phyloP scores from a whole-genome alignment of 2,888 invertebrate species.

The Caenorhabditis sp. region DNA sequence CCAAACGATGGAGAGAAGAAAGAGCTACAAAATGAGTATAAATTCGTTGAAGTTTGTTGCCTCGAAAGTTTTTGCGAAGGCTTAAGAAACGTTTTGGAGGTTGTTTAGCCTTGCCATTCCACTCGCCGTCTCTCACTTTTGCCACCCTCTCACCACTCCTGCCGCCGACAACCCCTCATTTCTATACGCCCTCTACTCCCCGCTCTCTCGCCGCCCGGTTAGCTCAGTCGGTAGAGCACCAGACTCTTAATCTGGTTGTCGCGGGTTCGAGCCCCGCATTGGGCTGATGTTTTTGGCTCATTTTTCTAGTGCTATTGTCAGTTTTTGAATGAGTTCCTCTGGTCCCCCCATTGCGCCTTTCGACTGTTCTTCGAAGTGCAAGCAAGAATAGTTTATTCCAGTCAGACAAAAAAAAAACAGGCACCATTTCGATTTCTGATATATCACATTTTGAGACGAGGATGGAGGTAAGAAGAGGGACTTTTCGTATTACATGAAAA shows the following conservation, averaged over 20 bases:
- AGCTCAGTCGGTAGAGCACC: constrained; percentile 83
- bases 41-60: no score
- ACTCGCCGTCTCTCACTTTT: no score
- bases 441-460: constrained; percentile 19
- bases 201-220: constrained; percentile 67
- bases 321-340: no score
- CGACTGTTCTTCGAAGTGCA: no score
- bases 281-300: constrained; percentile 67
- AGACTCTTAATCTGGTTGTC: constrained; percentile 82
- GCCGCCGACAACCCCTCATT: background rate
- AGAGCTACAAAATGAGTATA: no score
- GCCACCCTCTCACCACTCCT: no score
- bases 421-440: constrained; percentile 21
- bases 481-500: background rate
- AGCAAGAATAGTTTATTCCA: background rate
- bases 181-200: constrained; percentile 8
- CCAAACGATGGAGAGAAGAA: no score
- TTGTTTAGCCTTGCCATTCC: no score
- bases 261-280: constrained; percentile 82
- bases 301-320: background rate
- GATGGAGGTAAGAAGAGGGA: background rate
- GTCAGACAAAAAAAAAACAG: no score
- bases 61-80: no score
- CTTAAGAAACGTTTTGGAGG: no score
- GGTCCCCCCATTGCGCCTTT: no score